These are phyloP conservation scores for Anastatus disparis DNA, from an alignment of 1,140 invertebrate species.

Conservation along the genomic window DNA sequence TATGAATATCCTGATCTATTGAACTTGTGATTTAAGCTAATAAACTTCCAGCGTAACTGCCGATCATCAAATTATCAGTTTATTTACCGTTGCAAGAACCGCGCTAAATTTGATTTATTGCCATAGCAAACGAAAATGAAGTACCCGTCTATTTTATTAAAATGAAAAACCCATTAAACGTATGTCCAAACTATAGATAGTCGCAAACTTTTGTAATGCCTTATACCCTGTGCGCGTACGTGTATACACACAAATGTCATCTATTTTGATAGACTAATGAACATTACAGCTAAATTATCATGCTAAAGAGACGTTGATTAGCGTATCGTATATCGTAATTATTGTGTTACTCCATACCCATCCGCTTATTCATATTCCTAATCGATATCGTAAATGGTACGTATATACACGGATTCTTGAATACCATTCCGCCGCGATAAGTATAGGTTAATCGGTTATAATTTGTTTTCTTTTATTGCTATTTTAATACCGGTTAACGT, in stretches of 20 bases:
- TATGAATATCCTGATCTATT: too few relatives aligned
- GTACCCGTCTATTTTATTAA: conserved; percentile 4
- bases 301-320: conserved; percentile 58
- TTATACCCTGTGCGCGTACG: not conserved
- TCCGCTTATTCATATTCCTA: conserved; percentile 37
- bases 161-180: not conserved
- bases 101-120: conserved; percentile 5
- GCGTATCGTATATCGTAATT: conserved; percentile 49
- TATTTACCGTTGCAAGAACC: not conserved
- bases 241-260: too few relatives aligned
- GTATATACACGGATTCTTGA: too few relatives aligned
- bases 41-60: not conserved
- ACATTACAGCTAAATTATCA: conserved; percentile 53
- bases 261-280: conserved; percentile 54
- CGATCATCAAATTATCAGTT: conserved; percentile 16
- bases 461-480: too few relatives aligned
- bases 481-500: too few relatives aligned
- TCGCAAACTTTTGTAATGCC: too few relatives aligned
- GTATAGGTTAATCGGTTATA: too few relatives aligned
- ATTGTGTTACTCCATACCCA: conserved; percentile 33
- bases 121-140: not conserved
- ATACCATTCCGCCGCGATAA: too few relatives aligned
- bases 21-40: not conserved
- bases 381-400: not conserved
- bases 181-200: not conserved